Base-by-base conservation (phyloP, 2,888 invertebrate genomes). In the Cotesia congregata region DNA sequence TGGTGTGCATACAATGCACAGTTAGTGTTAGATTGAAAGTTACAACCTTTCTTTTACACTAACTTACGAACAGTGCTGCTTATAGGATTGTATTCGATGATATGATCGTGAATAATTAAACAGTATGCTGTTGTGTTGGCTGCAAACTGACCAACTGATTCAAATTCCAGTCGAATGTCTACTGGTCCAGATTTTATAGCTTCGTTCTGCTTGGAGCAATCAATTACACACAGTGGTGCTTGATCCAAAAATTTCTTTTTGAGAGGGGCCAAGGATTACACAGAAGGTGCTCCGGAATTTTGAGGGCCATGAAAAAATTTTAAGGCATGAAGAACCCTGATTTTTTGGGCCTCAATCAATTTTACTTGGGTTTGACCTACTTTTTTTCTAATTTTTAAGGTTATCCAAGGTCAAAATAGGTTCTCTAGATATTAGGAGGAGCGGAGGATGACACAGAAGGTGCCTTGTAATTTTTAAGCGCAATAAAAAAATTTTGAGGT, bases 191-290 rank as follows among this genome's bases (percentile, higher is more conserved):
- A 69, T 60, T 69, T 59, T 6, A 69, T 59, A 2, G 17, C 17
- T 59, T 69, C 69, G 30, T 59, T 60, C 12, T 69, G 69, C 20
- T 41, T 60, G 1, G 69, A 69, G 7, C 69, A 69, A 12, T 60
- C 69, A 59, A 69, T 69, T 20, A 69, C 17, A 12, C 9, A 40
- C 17, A 68, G n/a, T 41, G 50, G 68, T 17, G 68, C 68, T 6
- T 68, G 5, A 6, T 39, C 6, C 7, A 40, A 12, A 15, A 41
- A 50, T 68, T 68, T 6, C 1, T 39, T 17, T 68, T 41, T 7
- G 20, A 20, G 1, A 20, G 20, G 20, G 1, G 20, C n/a, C n/a
- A n/a, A n/a, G n/a, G n/a, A n/a, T n/a, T n/a, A n/a, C n/a, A n/a
- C n/a, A n/a, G n/a, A n/a, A n/a, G n/a, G n/a, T n/a, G n/a, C n/a